Conservation (phyloP, 2,888 invertebrate genomes). For the Brachyptera putata region DNA sequence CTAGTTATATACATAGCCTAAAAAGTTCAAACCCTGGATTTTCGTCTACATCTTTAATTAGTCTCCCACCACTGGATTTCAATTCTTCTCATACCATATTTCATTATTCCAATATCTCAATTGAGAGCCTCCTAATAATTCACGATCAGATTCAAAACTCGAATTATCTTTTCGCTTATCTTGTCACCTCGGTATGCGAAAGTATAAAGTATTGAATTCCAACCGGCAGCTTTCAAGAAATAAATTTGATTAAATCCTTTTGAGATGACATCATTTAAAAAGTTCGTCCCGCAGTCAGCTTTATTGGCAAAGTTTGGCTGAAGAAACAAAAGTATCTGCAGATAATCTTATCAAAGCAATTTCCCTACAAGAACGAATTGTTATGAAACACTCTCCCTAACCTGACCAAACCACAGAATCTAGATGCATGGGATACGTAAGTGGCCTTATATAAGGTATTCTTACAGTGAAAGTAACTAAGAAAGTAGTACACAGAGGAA, state of each 20-base stretch:
- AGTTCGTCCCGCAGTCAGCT: slow-evolving; percentile 8
- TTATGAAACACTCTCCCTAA: not conserved
- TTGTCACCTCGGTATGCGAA: slow-evolving; percentile 4
- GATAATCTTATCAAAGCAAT: slow-evolving; percentile 6
- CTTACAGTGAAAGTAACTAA: too few species aligned
- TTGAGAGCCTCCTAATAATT: not conserved
- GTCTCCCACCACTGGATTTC: slow-evolving; percentile 5
- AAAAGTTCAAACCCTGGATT: not conserved
- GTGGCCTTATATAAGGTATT: too few species aligned
- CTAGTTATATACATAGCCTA: not conserved
- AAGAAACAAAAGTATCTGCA: slow-evolving; percentile 10
- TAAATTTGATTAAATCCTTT: slow-evolving; percentile 1
- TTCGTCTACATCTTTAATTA: slow-evolving; percentile 1
- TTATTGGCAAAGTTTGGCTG: not conserved
- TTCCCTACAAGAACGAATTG: slow-evolving; percentile 9
- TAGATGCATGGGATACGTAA: too few species aligned
- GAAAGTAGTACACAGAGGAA: too few species aligned
- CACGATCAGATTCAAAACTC: not conserved
- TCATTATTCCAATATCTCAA: slow-evolving; percentile 3
- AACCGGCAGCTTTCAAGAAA: not conserved
- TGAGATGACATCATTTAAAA: slow-evolving; percentile 9
- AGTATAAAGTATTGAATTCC: not conserved
- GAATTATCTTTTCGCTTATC: not conserved
- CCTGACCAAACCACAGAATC: not conserved
- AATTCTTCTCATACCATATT: not conserved